Conservation (phyloP, 2,888 invertebrate species). For the Conchocele bisecta region DNA sequence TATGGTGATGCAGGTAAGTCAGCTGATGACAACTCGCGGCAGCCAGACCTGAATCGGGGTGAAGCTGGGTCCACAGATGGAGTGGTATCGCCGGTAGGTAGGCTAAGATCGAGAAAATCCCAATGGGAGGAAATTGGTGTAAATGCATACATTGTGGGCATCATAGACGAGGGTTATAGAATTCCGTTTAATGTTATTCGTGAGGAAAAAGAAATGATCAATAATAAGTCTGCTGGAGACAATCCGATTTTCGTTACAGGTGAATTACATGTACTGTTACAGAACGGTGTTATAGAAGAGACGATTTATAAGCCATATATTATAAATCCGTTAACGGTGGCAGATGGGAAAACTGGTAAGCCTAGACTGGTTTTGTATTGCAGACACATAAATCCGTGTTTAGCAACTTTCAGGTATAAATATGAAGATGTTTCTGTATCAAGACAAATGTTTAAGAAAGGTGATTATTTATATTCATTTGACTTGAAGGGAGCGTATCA, state of each 20-base stretch:
- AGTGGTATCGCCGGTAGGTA: constrained; percentile 3
- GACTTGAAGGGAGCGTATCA: background rate
- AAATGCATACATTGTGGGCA: background rate
- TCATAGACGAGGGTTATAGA: constrained; percentile 1
- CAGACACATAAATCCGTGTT: background rate
- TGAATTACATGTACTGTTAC: background rate
- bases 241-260: background rate
- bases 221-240: constrained; percentile 9
- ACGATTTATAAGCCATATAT: background rate
- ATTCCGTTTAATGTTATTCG: constrained; percentile 3
- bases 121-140: background rate
- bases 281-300: background rate
- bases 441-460: constrained; percentile 3
- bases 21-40: too few relatives aligned
- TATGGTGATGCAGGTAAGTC: too few relatives aligned
- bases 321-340: constrained; percentile 3
- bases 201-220: background rate
- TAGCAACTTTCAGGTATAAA: constrained; percentile 1
- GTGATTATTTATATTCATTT: constrained; percentile 6
- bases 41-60: too few relatives aligned
- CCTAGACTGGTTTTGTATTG: constrained; percentile 6
- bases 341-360: constrained; percentile 1
- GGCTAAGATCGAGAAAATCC: background rate
- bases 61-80: too few relatives aligned
- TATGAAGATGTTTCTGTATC: constrained; percentile 7